Evolutionary conservation across 1,140 invertebrate species (phyloP), one percentile per base, ranked within the genome.

Genomic region (Odontomachus brunneus): DNA sequence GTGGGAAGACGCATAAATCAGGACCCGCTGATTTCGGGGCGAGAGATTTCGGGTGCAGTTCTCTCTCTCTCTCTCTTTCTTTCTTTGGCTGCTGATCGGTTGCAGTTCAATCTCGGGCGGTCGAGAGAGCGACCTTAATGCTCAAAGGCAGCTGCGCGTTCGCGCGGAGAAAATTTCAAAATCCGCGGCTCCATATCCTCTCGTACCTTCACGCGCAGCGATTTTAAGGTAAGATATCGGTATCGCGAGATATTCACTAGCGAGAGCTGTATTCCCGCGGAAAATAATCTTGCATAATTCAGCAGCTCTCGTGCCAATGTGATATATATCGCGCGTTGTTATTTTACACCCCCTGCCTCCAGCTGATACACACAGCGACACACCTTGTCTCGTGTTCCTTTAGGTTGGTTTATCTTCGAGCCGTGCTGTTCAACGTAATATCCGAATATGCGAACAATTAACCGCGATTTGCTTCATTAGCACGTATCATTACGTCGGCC

Each of bases 1-100:
- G 78, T 74, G 78, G 78, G 67, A 73, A 74, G 59, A 82, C 57
- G 78, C 71, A 80, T 80, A 80, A 80, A 80, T 80, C 75, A 80
- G 51, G 63, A 51, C 51, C 65, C 51, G 75, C 75, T 80, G 75
- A 80, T 80, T 80, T 80, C 53, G 24, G 63, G 22, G 65, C 62
- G 12, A 69, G 33, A n/a, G 33, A 71, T 80, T 80, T 80, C 9
- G 38, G 38, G 38, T 11, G 38, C 38, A 44, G 38, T 7, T 11
- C 38, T 44, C 9, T 44, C 9, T 11, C 9, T 11, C 38, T 7
- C 38, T 11, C 38, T 44, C 38, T 44, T 7, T 44, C 38, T 44
- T 7, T 44, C 38, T 44, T 11, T 44, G 3, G 0, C 9, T 44
- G n/a, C n/a, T n/a, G n/a, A n/a, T 44, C 38, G 38, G 38, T 7